Evolutionary conservation across 2,888 invertebrate genomes (phyloP).

Genomic region (Caenorhabditis auriculariae): DNA sequence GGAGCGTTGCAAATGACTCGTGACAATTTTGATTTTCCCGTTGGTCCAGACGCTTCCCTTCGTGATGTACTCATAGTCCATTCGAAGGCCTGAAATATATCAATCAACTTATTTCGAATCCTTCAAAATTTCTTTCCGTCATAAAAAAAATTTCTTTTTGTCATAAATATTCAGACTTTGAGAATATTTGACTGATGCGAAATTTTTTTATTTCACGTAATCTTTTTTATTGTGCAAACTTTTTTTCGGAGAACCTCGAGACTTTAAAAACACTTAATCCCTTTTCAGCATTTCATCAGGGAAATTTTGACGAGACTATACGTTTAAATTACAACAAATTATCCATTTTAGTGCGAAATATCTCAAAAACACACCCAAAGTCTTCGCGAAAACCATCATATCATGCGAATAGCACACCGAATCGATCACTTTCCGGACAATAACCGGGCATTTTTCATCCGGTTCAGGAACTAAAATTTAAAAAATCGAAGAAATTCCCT

Average conservation of each 20-base stretch:
- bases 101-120: neutral
- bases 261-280: too few relatives aligned
- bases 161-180: too few relatives aligned
- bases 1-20: constrained; percentile 18
- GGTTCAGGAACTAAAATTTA: constrained; percentile 40
- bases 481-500: neutral
- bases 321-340: too few relatives aligned
- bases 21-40: constrained; percentile 36
- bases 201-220: too few relatives aligned
- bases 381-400: constrained; percentile 49
- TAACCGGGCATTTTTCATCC: constrained; percentile 39
- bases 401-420: constrained; percentile 35
- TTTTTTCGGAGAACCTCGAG: too few relatives aligned
- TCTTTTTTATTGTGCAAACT: too few relatives aligned
- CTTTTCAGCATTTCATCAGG: too few relatives aligned
- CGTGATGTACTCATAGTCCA: constrained; percentile 48
- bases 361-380: constrained; percentile 24
- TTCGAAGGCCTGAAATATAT: constrained; percentile 28
- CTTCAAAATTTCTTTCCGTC: neutral
- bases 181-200: too few relatives aligned
- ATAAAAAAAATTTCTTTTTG: too few relatives aligned
- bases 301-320: too few relatives aligned
- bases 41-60: constrained; percentile 43
- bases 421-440: constrained; percentile 46
- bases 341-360: too few relatives aligned